A percentile compares a stretch with the other conserved stretches of the same genome.
Evolutionary conservation across 2,113 vertebrate species (phyloP).

Genomic region (Gallinago paraguaiae): DNA sequence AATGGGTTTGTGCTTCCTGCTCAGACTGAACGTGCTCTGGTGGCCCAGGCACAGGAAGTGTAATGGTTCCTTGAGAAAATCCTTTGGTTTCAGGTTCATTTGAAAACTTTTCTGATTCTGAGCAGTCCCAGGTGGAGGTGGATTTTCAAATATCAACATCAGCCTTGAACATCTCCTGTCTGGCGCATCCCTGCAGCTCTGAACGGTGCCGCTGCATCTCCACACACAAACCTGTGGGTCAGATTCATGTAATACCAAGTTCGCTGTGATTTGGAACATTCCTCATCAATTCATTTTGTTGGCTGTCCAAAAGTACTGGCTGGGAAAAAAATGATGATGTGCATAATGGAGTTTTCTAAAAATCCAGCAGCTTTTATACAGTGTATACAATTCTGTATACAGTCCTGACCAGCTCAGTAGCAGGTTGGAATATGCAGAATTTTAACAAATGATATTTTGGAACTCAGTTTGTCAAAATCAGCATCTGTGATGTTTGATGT

Average conservation of each 20-base stretch:
- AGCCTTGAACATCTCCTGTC: neutral
- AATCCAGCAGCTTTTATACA: neutral
- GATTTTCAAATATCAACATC: neutral
- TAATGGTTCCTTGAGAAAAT: neutral
- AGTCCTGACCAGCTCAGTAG: neutral
- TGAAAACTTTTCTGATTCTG: neutral
- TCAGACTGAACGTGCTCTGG: neutral
- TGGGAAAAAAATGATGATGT: neutral
- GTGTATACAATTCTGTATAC: neutral
- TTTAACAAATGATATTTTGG: neutral
- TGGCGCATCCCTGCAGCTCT: neutral
- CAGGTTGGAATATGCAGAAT: neutral
- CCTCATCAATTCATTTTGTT: neutral
- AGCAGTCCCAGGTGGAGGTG: neutral
- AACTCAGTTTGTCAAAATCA: neutral
- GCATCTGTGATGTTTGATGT: neutral
- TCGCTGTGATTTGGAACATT: neutral
- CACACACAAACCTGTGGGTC: neutral
- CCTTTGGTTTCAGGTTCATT: neutral
- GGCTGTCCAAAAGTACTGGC: neutral
- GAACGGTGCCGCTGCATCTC: rapidly evolving
- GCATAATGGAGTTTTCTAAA: neutral
- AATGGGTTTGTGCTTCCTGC: neutral
- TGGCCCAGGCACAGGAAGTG: neutral
- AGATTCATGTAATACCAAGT: neutral